These are phyloP conservation scores for Calycopis cecrops DNA, from an alignment of 1,140 invertebrate species.

Conservation along the genomic window DNA sequence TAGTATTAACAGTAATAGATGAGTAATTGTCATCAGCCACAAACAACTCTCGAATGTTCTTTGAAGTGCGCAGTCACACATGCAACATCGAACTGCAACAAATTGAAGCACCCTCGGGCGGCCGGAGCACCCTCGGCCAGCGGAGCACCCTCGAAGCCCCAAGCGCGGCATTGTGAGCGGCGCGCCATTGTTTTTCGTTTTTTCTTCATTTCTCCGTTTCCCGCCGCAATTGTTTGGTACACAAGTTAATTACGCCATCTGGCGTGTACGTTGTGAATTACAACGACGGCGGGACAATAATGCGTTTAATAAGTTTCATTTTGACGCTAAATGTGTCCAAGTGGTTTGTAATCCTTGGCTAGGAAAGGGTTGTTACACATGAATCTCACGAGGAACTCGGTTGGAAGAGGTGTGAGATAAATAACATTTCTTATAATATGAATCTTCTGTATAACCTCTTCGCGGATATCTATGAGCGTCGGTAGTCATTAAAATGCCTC, in stretches of 20 bases:
- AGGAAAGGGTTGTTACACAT: too few species aligned
- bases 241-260: conserved; percentile 30
- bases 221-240: conserved; percentile 16
- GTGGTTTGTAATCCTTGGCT: too few species aligned
- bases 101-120: conserved; percentile 1
- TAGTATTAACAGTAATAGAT: too few species aligned
- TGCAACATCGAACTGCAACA: conserved; percentile 6
- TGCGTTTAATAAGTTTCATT: conserved; percentile 6
- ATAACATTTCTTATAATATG: too few species aligned
- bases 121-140: background rate
- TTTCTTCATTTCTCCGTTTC: conserved; percentile 17
- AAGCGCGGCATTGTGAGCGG: conserved; percentile 19
- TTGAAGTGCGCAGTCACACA: background rate
- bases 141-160: conserved; percentile 17
- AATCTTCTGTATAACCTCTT: too few species aligned
- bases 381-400: too few species aligned
- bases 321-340: background rate
- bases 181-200: conserved; percentile 21
- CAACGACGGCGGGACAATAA: background rate
- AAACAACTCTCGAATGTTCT: too few species aligned
- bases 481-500: too few species aligned
- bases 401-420: too few species aligned
- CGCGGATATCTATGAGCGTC: too few species aligned
- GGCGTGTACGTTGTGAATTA: conserved; percentile 15
- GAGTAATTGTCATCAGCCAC: too few species aligned